Conservation (phyloP, 2,888 invertebrate species). For the Thera obeliscata region DNA sequence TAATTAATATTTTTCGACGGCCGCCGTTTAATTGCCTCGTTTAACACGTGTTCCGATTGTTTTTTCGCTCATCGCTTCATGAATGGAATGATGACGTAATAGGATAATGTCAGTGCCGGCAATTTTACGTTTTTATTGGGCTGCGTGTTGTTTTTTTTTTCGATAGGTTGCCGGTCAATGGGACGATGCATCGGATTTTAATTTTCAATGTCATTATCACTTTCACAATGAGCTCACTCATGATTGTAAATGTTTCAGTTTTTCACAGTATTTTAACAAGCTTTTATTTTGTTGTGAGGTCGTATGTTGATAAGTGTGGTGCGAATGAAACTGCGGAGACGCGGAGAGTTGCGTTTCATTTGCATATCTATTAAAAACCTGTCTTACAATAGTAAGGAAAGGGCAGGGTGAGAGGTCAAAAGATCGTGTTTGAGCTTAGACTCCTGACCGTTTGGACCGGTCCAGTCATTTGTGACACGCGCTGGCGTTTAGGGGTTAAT, state of each 20-base stretch:
- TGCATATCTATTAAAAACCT: constrained; percentile 41
- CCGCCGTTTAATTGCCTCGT: constrained; percentile 75
- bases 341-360: constrained; percentile 16
- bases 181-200: constrained; percentile 79
- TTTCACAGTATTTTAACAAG: constrained; percentile 35
- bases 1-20: constrained; percentile 83
- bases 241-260: constrained; percentile 45
- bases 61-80: constrained; percentile 79
- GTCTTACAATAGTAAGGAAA: constrained; percentile 37
- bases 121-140: constrained; percentile 83
- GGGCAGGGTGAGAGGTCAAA: constrained; percentile 47
- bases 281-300: constrained; percentile 18
- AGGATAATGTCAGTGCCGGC: constrained; percentile 82
- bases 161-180: constrained; percentile 76
- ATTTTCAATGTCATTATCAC: constrained; percentile 84
- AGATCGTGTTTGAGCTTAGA: constrained; percentile 43
- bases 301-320: constrained; percentile 16
- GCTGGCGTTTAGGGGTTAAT: constrained; percentile 48
- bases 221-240: constrained; percentile 74
- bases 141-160: constrained; percentile 75
- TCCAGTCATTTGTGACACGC: constrained; percentile 52
- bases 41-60: constrained; percentile 82
- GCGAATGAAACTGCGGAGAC: constrained; percentile 21
- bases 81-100: constrained; percentile 84
- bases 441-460: constrained; percentile 39